Evolutionary conservation across 2,888 invertebrate genomes (phyloP).

Genomic region (Chloroclysta siterata): DNA sequence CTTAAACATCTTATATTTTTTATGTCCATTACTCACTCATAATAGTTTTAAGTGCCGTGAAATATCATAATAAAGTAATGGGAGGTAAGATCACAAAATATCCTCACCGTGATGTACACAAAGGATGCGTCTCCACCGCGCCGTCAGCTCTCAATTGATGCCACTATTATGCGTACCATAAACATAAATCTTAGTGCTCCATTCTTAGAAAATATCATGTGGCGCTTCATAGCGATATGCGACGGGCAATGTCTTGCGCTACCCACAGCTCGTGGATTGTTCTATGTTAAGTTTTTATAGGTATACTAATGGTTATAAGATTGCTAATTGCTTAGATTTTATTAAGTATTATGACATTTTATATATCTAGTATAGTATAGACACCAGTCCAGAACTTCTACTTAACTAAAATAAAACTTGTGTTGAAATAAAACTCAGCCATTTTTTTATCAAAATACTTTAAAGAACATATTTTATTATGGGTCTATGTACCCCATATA

Average conservation of each 20-base stretch:
- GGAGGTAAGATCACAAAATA: conserved; percentile 50
- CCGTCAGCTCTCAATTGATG: conserved; percentile 60
- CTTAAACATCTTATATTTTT: conserved; percentile 33
- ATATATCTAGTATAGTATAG: too few species aligned
- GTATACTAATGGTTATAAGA: background rate
- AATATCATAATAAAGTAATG: conserved; percentile 50
- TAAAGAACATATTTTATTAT: too few species aligned
- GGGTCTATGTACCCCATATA: too few species aligned
- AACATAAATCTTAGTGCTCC: conserved; percentile 61
- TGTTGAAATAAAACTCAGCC: too few species aligned
- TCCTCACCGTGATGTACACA: conserved; percentile 48
- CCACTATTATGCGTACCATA: conserved; percentile 63
- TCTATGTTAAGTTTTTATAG: conserved; percentile 13
- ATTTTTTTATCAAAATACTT: too few species aligned
- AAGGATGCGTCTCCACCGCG: conserved; percentile 50
- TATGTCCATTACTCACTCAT: conserved; percentile 44
- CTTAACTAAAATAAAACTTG: too few species aligned
- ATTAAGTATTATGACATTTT: too few species aligned
- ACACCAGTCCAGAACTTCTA: too few species aligned
- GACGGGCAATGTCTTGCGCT: conserved; percentile 51
- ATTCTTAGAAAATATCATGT: conserved; percentile 57
- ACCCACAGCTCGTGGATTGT: conserved; percentile 38
- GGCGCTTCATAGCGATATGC: conserved; percentile 51
- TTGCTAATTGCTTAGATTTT: too few species aligned
- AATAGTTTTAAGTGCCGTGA: conserved; percentile 54